Base-by-base conservation (phyloP, 2,888 invertebrate genomes). In the Herminia tarsipennalis region DNA sequence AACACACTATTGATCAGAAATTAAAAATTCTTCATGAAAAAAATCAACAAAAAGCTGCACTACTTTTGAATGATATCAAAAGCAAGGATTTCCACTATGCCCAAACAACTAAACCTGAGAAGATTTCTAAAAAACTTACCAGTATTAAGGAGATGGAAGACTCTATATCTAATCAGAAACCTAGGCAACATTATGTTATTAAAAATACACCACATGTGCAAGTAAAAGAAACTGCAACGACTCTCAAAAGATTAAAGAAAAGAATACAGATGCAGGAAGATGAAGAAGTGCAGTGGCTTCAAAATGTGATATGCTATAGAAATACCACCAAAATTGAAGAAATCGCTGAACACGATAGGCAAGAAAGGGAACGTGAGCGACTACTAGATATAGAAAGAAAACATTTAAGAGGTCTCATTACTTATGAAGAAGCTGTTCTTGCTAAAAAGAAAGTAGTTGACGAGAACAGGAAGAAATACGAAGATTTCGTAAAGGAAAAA, bases 341-440 rank as follows among this genome's bases (percentile, higher is more conserved):
- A 56, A 50, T 93, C 16, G 83, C 91, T 61, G 82, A 88, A 41
- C 79, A 86, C 45, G 81, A 89, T 35, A 85, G 92, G 29, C 78
- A 87, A 69, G 81, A 88, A 61, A 81, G 73, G 34, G 89, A 93
- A 72, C 86, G 86, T 65, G 83, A 92, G 65, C 75, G 92, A 35
- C 55, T 93, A 18, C 78, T 91, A 42, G 88, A 92, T 28, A 93
- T 94, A 50, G 92, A 94, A 82, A 88, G 78, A 57, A 94, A 93
- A 73, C 94, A 93, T 77, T 71, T 94, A 25, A 75, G 91, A 65
- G 93, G 93, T 1, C 86, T 92, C 62, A 81, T 94, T 41, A 92
- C 93, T 5, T 83, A 92, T 35, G 94, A 94, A 80, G 93, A 94
- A 73, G 93, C 94, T 4, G 76, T 92, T 13, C 66, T 94, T 33